Evolutionary conservation across 2,797 vertebrate species (phyloP), one percentile per base, ranked within the genome.

Genomic region (Esox masquinongy): DNA sequence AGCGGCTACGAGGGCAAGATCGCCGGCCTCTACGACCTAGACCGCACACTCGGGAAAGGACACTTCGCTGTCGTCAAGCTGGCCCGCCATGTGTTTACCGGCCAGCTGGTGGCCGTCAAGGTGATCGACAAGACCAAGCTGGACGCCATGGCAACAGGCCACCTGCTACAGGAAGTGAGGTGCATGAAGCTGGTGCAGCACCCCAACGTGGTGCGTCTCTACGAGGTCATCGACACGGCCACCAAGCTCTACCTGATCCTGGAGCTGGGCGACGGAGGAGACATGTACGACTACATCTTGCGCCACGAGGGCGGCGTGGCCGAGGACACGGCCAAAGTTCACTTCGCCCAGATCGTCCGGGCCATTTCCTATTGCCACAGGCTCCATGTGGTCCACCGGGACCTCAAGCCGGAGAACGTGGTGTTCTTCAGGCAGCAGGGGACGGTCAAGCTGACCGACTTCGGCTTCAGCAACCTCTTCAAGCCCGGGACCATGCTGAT

Each of bases 41-140:
- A 95, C 75, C 94, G 95, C 74, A 96, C 95, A 0, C 84, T 97
- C 87, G 96, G 96, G 72, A 92, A 95, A 84, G 96, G 96, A 1
- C 96, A 96, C 90, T 97, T 95, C 0, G 96, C 96, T 0, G 95
- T 96, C 82, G 96, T 97, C 81, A 95, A 95, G 82, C 91, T 96
- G 83, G 96, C 94, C 0, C 94, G 95, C 5, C 95, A 96, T 0
- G 91, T 96, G 77, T 93, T 92, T 91, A 96, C 96, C 0, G 94
- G 95, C n/a, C 94, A 96, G 82, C 91, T 94, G 22, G 96, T 97
- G 79, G 96, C 96, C 0, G 92, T 97, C 82, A 97, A 97, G 69
- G 96, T 96, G 88, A 96, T 97, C 7, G 95, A 97, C 88, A 97
- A 97, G 91, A 95, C 94, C 59, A 96, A 96, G 84, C 92, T 96